Evolutionary conservation across 2,888 invertebrate genomes (phyloP).

Genomic region (Acleris literana): DNA sequence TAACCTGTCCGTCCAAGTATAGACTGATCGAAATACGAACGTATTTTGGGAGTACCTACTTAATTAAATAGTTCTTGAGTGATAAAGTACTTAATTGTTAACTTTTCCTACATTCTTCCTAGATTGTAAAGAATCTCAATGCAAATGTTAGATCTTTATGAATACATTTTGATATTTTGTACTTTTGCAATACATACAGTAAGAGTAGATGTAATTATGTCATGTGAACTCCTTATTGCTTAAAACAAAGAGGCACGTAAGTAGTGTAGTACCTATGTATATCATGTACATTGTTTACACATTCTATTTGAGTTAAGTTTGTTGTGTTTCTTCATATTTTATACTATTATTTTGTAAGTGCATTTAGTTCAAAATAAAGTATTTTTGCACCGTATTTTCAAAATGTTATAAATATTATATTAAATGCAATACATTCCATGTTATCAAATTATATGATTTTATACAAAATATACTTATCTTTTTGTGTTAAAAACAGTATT

Average conservation of each 20-base stretch:
- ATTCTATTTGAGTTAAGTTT: neutral
- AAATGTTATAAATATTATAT: neutral
- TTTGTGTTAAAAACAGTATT: neutral
- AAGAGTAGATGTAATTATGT: no score
- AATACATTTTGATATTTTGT: neutral
- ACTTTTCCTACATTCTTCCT: no score
- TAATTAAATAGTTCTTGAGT: neutral
- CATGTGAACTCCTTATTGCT: no score
- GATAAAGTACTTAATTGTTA: no score
- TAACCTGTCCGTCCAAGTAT: conserved; percentile 9
- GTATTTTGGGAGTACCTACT: neutral
- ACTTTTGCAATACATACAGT: neutral
- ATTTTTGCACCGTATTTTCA: no score
- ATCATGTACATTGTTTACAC: neutral
- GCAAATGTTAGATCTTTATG: neutral
- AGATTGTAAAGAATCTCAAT: no score
- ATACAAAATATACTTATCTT: neutral
- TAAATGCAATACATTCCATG: neutral
- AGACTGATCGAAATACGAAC: conserved; percentile 8
- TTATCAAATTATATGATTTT: neutral
- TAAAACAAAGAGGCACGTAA: no score
- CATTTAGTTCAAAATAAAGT: no score
- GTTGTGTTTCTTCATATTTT: neutral
- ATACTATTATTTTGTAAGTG: neutral
- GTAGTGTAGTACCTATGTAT: neutral